These are phyloP conservation scores for Samia ricini DNA, from an alignment of 1,140 invertebrate species.

Conservation along the genomic window DNA sequence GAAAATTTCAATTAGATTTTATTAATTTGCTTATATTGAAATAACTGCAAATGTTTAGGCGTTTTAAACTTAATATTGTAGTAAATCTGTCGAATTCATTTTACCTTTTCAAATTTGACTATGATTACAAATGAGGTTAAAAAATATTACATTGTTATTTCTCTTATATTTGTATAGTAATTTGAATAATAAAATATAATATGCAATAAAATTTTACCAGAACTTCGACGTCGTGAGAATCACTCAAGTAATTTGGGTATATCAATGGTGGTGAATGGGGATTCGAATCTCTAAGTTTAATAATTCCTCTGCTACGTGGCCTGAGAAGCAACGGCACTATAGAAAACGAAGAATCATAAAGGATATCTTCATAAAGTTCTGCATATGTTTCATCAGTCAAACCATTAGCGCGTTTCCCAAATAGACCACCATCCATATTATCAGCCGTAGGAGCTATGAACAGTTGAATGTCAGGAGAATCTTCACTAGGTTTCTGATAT, in stretches of 20 bases:
- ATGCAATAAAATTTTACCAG: conserved; percentile 76
- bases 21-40: no score
- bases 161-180: no score
- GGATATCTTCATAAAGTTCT: conserved; percentile 82
- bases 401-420: conserved; percentile 82
- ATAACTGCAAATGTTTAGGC: no score
- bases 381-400: conserved; percentile 83
- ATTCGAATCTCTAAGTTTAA: conserved; percentile 82
- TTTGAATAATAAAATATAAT: no score
- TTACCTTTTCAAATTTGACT: no score
- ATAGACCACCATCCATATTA: conserved; percentile 86
- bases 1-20: no score
- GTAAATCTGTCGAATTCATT: no score
- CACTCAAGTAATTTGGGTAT: conserved; percentile 87
- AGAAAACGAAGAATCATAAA: conserved; percentile 82
- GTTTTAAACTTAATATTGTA: no score
- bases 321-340: conserved; percentile 83
- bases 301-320: conserved; percentile 84
- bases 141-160: no score
- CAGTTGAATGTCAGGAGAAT: conserved; percentile 89
- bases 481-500: conserved; percentile 80
- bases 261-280: conserved; percentile 86
- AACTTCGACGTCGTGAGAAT: conserved; percentile 83
- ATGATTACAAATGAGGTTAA: no score
- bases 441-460: conserved; percentile 85